These are phyloP conservation scores for Platynereis dumerilii DNA, from an alignment of 2,888 invertebrate species.

Conservation along the genomic window DNA sequence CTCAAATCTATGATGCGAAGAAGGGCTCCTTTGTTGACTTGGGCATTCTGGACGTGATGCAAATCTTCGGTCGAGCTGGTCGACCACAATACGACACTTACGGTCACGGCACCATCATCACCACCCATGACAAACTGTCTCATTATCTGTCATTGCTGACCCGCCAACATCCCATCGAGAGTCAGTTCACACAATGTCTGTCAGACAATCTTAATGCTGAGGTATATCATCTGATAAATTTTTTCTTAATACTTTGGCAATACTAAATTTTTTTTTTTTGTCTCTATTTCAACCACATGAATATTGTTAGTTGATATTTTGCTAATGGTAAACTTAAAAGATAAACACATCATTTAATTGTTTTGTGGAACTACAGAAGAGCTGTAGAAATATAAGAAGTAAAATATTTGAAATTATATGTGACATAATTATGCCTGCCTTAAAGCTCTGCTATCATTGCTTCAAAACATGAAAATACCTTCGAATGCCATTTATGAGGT, in stretches of 20 bases:
- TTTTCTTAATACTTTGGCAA: neutral
- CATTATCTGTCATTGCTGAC: constrained; percentile 93
- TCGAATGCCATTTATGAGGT: too few species aligned
- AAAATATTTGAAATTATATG: too few species aligned
- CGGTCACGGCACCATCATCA: constrained; percentile 95
- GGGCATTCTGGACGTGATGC: constrained; percentile 89
- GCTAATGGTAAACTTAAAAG: neutral
- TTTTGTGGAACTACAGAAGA: too few species aligned
- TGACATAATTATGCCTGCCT: too few species aligned
- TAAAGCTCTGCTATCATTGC: too few species aligned
- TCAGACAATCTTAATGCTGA: constrained; percentile 98
- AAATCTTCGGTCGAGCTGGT: constrained; percentile 96
- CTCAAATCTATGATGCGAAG: constrained; percentile 96
- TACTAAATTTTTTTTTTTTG: neutral
- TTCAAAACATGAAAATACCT: too few species aligned
- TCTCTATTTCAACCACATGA: neutral
- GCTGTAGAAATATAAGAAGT: too few species aligned
- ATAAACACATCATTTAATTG: too few species aligned
- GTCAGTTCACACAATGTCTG: constrained; percentile 88
- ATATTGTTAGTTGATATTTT: neutral
- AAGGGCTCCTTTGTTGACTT: constrained; percentile 93
- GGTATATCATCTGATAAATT: too few species aligned
- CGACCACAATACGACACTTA: constrained; percentile 93
- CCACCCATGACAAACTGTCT: constrained; percentile 86
- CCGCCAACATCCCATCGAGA: constrained; percentile 97